Evolutionary conservation across 2,888 invertebrate genomes (phyloP).

Genomic region (Kuschelorhynchus macadamiae): DNA sequence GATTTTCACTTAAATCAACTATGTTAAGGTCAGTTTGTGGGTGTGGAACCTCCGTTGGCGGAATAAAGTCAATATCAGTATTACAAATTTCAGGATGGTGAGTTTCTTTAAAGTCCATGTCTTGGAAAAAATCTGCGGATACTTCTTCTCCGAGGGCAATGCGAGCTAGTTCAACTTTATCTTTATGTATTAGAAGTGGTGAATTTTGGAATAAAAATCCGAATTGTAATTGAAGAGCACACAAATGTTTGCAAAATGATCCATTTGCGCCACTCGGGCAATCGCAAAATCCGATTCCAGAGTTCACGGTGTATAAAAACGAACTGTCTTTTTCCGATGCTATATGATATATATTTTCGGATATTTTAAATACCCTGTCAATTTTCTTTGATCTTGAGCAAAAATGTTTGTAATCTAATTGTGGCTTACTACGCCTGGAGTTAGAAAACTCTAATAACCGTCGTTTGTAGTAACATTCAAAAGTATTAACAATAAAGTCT

Average conservation of each 20-base stretch:
- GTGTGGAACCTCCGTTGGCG: conserved; percentile 1
- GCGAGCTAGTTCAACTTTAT: conserved; percentile 5
- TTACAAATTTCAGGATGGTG: conserved; percentile 4
- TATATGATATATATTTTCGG: too few species aligned
- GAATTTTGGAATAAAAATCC: conserved; percentile 7
- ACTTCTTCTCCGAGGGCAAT: conserved; percentile 9
- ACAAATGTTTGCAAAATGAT: conserved; percentile 9
- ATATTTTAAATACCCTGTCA: too few species aligned
- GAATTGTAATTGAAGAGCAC: conserved; percentile 4
- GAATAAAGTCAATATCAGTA: conserved; percentile 1
- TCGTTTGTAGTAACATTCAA: too few species aligned
- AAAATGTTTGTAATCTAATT: too few species aligned
- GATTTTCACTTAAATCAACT: background rate
- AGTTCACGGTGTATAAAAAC: too few species aligned
- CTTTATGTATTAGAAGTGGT: conserved; percentile 5
- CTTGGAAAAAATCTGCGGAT: conserved; percentile 1
- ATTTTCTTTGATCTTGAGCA: too few species aligned
- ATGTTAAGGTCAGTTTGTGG: conserved; percentile 5
- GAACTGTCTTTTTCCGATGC: too few species aligned
- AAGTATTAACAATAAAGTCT: too few species aligned
- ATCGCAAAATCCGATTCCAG: too few species aligned
- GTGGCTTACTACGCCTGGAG: too few species aligned
- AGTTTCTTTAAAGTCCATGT: conserved; percentile 2
- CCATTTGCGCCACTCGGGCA: too few species aligned
- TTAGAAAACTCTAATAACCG: too few species aligned